Evolutionary conservation across 2,888 invertebrate genomes (phyloP).

Genomic region (Chelonus formosanus): DNA sequence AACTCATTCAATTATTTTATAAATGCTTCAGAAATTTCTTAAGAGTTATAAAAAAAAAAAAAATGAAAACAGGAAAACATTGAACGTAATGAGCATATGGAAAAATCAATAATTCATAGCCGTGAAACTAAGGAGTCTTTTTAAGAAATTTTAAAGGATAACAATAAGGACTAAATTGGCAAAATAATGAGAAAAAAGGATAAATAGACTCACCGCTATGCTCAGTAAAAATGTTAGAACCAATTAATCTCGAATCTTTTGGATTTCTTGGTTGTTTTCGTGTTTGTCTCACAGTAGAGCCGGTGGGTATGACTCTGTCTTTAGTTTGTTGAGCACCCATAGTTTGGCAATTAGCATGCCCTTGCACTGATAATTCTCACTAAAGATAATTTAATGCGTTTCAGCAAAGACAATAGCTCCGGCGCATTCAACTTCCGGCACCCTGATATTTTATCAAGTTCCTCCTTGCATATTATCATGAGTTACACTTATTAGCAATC

Average conservation of each 20-base stretch:
- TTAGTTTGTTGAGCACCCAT: slow-evolving; percentile 96
- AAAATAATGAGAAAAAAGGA: slow-evolving; percentile 28
- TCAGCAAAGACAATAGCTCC: slow-evolving; percentile 57
- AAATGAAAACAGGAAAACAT: slow-evolving; percentile 15
- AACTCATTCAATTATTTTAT: background rate
- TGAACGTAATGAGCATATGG: slow-evolving; percentile 19
- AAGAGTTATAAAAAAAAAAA: slow-evolving; percentile 1
- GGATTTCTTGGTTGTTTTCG: slow-evolving; percentile 79
- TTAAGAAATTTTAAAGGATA: slow-evolving; percentile 24
- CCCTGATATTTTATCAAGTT: slow-evolving; percentile 32
- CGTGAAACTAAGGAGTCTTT: slow-evolving; percentile 13
- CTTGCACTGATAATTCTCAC: slow-evolving; percentile 45
- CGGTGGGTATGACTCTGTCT: slow-evolving; percentile 81
- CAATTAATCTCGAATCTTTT: slow-evolving; percentile 85
- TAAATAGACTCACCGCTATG: slow-evolving; percentile 83
- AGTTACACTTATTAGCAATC: no score
- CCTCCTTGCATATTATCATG: slow-evolving; percentile 20
- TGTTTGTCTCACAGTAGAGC: slow-evolving; percentile 75
- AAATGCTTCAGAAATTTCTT: no score
- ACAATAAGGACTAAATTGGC: slow-evolving; percentile 32
- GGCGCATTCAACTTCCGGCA: slow-evolving; percentile 43
- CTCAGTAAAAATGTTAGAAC: slow-evolving; percentile 93
- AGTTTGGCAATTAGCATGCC: slow-evolving; percentile 66
- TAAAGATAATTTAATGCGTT: slow-evolving; percentile 47
- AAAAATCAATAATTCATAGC: slow-evolving; percentile 31